Conservation (phyloP, 2,888 invertebrate species). For the Cantharis lateralis region DNA sequence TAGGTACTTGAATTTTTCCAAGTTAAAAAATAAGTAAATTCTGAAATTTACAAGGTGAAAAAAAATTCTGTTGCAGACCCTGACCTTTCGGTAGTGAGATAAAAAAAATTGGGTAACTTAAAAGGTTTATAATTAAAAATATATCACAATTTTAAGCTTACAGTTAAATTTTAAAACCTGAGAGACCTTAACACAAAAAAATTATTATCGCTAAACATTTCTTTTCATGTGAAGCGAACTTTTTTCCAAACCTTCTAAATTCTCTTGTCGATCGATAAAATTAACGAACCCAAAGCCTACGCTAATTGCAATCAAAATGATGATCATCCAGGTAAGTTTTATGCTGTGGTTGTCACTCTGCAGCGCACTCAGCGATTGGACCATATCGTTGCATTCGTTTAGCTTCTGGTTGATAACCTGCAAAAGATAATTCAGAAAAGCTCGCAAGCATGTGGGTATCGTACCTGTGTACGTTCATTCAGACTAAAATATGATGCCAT, state of each 20-base stretch:
- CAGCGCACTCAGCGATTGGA: conserved; percentile 87
- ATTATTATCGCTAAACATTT: neutral
- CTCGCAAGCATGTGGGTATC: neutral
- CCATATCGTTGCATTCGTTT: conserved; percentile 90
- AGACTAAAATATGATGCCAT: conserved; percentile 86
- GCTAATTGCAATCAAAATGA: conserved; percentile 92
- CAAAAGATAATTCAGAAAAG: conserved; percentile 36
- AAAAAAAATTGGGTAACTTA: neutral
- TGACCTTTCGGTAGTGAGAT: neutral
- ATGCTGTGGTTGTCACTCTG: conserved; percentile 92
- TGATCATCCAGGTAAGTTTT: conserved; percentile 96
- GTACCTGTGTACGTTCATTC: conserved; percentile 79
- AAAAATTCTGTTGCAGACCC: too few species aligned
- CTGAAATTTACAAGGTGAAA: too few species aligned
- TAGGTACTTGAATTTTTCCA: too few species aligned
- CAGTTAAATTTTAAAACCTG: neutral
- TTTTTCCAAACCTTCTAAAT: neutral
- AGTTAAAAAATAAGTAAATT: too few species aligned
- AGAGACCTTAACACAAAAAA: neutral
- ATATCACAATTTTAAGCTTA: neutral
- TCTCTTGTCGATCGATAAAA: conserved; percentile 68
- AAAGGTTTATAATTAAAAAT: neutral
- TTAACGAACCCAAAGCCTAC: conserved; percentile 86
- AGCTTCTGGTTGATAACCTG: conserved; percentile 95
- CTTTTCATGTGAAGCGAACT: neutral